Evolutionary conservation across 2,113 vertebrate genomes (phyloP), one percentile per base, ranked within the genome.

Genomic region (Australoheros scitulus): DNA sequence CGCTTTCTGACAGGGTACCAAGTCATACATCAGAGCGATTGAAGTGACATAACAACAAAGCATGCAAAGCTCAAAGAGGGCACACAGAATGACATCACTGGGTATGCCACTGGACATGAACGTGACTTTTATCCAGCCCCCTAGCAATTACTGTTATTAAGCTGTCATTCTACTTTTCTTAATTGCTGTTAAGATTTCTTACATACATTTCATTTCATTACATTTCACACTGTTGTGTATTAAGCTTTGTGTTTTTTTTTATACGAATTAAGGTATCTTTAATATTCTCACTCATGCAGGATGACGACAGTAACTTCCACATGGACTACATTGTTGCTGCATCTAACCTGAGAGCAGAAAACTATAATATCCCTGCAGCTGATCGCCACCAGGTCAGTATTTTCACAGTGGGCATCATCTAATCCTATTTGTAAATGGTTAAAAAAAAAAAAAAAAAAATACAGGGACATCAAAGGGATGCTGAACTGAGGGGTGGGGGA

Each of bases 311-410:
- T 2, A 93, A 97, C 82, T 95, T 95, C 90, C 97, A 98, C 14
- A 50, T 97, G 90, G 96, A 97, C 87, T 98, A 96, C 68, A 96
- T 98, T 68, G 93, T 86, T 0, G 96, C 96, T 0, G 97, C 97
- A 0, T 97, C 97, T 11, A 97, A 96, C 83, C 93, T 98, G 58
- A 94, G 97, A 1, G 97, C 97, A 0, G 96, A 97, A 93, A 98
- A 96, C 94, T 99, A 98, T 2, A 85, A 93, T 82, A 98, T 99
- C 88, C 93, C 94, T n/a, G 87, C 95, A 0, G 95, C 94, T 1
- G 82, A 86, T 92, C 92, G 90, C 6, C 93, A 93, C 88, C 90
- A 97, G 96, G 96, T 94, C 60, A 80, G 6, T n/a, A 32, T 47
- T 77, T 64, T 79, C 22, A 61, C n/a, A 10, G 6, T 15, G 11